Evolutionary conservation across 2,797 vertebrate genomes (phyloP), one percentile per base, ranked within the genome.

Genomic region (Cichlasoma orientale): DNA sequence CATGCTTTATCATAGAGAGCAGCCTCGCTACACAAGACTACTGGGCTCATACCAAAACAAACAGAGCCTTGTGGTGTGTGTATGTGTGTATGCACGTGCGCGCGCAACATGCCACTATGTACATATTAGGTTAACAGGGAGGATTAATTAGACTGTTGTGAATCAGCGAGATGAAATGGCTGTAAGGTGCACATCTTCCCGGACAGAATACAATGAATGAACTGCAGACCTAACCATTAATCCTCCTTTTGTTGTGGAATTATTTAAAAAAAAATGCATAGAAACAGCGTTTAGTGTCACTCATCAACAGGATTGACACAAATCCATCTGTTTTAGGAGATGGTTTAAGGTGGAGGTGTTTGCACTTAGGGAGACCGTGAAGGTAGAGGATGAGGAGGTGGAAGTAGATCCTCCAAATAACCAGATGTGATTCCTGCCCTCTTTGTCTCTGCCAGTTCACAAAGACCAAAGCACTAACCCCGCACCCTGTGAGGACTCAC

Each of bases 1-100:
- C 81, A 86, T 85, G 88, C 89, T 92, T 94, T 93, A 94, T 93
- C 92, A 90, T 88, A 89, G 82, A 80, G 80, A 92, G 84, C 91
- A 94, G 90, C 89, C 80, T 84, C 75, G 82, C 83, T 87, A 90
- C 85, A 77, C 79, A 74, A 82, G 80, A 89, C 81, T 66, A 78
- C 77, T 74, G 82, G 78, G 88, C 74, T 84, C 91, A 86, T 78
- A 91, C 88, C 87, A 90, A 91, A 89, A 88, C 90, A 92, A 93
- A 92, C 87, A 90, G 47, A 76, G 77, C 77, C 59, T 23, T 79
- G 54, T 74, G 56, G 63, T 74, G 82, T 10, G 44, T 56, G 78
- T 44, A 23, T 70, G 76, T 19, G 71, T 56, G 71, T 47, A 27
- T 50, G 69, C 4, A 27, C 50, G 82, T 23, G 61, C 14, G 61